Conservation (phyloP, 2,113 vertebrate species). For the Amphiprion percula region DNA sequence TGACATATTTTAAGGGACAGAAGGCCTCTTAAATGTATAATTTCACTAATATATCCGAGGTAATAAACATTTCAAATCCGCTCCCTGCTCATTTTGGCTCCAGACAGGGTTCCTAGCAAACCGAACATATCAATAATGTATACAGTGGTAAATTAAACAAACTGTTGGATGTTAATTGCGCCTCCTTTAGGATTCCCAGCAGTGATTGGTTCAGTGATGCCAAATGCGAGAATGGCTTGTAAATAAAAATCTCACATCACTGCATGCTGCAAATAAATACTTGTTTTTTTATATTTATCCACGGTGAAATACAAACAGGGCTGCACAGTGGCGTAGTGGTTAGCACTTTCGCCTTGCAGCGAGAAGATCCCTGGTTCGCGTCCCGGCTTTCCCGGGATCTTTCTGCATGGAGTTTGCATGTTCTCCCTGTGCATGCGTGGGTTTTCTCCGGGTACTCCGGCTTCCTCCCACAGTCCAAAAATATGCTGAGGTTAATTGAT, state of each 20-base stretch:
- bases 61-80: conserved; percentile 5
- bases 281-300: neutral
- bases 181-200: neutral
- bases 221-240: neutral
- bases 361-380: too few relatives aligned
- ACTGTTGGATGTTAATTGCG: conserved; percentile 23
- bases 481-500: too few relatives aligned
- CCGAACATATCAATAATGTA: conserved; percentile 10
- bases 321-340: too few relatives aligned
- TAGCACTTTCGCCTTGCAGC: too few relatives aligned
- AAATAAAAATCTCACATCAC: neutral
- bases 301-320: neutral
- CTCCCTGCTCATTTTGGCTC: neutral
- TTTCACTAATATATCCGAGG: neutral
- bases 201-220: neutral
- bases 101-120: conserved; percentile 4
- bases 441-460: too few relatives aligned
- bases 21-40: neutral
- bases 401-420: too few relatives aligned
- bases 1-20: neutral
- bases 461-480: too few relatives aligned
- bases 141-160: conserved; percentile 16
- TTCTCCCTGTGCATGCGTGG: too few relatives aligned
- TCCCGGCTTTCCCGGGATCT: too few relatives aligned
- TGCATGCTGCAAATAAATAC: neutral